phyloP scores from a whole-genome alignment of 1,140 invertebrate genomes.

The Charaxes varanes region DNA sequence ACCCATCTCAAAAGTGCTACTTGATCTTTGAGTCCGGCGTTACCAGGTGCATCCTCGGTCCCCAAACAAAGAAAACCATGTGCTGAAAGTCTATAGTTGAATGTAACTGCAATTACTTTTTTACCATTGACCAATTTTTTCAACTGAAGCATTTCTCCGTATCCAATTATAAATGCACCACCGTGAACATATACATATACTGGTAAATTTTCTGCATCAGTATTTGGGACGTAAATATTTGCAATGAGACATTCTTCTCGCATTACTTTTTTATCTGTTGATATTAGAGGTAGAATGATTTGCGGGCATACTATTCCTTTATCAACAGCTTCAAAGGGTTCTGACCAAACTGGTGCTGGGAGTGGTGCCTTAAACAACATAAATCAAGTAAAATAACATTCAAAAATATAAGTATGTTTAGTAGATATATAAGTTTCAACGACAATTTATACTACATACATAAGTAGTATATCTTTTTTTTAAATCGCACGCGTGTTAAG shows the following conservation, averaged over 20 bases:
- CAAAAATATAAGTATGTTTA: no score
- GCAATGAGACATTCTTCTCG: conserved; percentile 36
- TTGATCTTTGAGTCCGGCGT: conserved; percentile 43
- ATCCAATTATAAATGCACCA: conserved; percentile 28
- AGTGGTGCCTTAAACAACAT: conserved; percentile 44
- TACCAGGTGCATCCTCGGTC: conserved; percentile 34
- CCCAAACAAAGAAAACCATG: conserved; percentile 38
- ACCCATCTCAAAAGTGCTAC: conserved; percentile 39
- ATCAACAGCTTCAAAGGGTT: conserved; percentile 34
- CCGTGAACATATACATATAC: conserved; percentile 36
- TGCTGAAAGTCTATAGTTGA: conserved; percentile 36
- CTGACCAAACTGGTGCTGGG: conserved; percentile 29
- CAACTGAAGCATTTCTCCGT: conserved; percentile 12
- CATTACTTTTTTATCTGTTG: conserved; percentile 10
- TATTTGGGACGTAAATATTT: conserved; percentile 38
- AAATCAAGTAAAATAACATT: no score
- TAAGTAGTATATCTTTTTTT: no score
- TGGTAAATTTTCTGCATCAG: conserved; percentile 27
- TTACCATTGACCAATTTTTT: conserved; percentile 24
- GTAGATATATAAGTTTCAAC: no score
- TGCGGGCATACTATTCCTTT: conserved; percentile 37
- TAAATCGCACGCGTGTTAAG: no score
- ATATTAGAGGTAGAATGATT: conserved; percentile 1
- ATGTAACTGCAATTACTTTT: conserved; percentile 29
- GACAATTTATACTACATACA: no score